Conservation (phyloP, 2,888 invertebrate genomes). For the Drosophila putrida region DNA sequence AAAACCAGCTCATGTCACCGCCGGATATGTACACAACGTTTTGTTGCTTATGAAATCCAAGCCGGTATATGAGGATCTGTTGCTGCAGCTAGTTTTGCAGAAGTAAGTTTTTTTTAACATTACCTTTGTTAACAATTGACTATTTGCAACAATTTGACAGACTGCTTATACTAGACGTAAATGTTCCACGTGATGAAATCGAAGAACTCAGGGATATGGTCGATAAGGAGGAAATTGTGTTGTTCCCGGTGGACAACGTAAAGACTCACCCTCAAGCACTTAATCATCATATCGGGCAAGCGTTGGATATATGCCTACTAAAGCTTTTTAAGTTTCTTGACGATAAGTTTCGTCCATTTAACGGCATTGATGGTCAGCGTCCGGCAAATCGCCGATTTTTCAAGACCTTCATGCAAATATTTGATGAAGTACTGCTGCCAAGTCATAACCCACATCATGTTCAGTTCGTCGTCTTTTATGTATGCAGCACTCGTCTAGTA, state of each 20-base stretch:
- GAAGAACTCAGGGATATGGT: constrained; percentile 86
- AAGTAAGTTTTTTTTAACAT: constrained; percentile 87
- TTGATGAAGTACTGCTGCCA: constrained; percentile 92
- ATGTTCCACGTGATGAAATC: constrained; percentile 87
- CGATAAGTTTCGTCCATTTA: constrained; percentile 60
- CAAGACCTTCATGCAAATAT: constrained; percentile 88
- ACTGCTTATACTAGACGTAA: constrained; percentile 91
- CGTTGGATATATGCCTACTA: constrained; percentile 92
- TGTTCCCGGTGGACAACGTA: constrained; percentile 82
- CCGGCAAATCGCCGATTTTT: constrained; percentile 86
- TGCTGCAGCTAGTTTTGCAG: constrained; percentile 91
- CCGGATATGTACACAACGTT: constrained; percentile 92
- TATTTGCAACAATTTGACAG: constrained; percentile 84
- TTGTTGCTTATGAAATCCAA: constrained; percentile 91
- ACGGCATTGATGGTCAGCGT: constrained; percentile 81
- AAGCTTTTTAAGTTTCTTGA: constrained; percentile 90
- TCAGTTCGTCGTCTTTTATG: constrained; percentile 91
- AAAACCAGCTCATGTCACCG: constrained; percentile 89
- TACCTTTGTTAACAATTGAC: not conserved
- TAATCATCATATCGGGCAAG: constrained; percentile 88
- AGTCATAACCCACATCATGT: constrained; percentile 93
- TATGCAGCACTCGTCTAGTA: constrained; percentile 88
- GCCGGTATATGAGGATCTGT: constrained; percentile 89
- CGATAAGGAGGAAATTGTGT: constrained; percentile 84
- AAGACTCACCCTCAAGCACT: constrained; percentile 64